Evolutionary conservation across 2,888 invertebrate species (phyloP), one percentile per base, ranked within the genome.

Genomic region (Morpho helenor): DNA sequence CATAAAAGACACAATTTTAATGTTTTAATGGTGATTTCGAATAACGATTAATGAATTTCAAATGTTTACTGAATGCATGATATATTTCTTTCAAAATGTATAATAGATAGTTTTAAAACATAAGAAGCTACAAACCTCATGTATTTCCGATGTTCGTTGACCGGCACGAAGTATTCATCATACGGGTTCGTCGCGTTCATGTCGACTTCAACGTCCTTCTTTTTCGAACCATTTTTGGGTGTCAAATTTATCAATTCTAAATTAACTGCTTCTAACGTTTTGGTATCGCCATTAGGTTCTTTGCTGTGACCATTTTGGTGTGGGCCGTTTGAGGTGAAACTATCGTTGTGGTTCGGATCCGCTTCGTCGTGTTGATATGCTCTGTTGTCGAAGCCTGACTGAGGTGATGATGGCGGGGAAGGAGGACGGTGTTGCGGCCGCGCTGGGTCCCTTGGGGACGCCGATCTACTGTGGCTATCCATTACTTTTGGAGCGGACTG

Each of bases 81-180:
- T n/a, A 31, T 31, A 31, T 31, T 31, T 31, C 31, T 5, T 31
- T 31, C 2, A 31, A 31, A 31, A 1, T 31, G 31, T 31, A 0
- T 31, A 31, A 31, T 31, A 31, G 4, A 31, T 31, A 31, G 16
- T 16, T 16, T 16, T 16, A 16, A 16, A 16, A 31, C 31, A 43
- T 43, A 22, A 41, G 50, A 43, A 56, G 44, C 40, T 47, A 65
- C 69, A 56, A 56, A 96, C 96, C 96, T 95, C 92, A 96, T 95
- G 78, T 94, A 96, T 87, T 96, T 96, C 77, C 94, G 93, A 81
- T 96, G 96, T 76, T 96, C 95, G 77, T 96, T 96, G 65, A 96
- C 96, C 41, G 96, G 95, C 63, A 96, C 95, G 79, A 96, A 96
- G 82, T 96, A 96, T 73, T 96, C 96, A 73, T 96, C 95, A 79